A percentile compares a stretch with the other conserved stretches of the same genome.
phyloP scores from a whole-genome alignment of 2,797 vertebrate species.

The Phrynocephalus guinanensis region DNA sequence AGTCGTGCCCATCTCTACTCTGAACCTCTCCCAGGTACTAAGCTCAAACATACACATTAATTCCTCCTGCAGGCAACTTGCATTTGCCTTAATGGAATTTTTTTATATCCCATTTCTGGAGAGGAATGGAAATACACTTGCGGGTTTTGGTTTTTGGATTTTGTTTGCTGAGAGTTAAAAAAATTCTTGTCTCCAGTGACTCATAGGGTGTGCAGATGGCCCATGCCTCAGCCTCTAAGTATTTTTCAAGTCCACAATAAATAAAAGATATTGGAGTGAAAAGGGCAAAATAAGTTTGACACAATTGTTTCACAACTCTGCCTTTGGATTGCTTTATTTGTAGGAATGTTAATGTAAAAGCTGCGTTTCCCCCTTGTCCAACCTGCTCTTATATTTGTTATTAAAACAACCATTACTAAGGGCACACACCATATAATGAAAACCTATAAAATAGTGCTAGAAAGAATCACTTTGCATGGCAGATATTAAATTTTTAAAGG shows the following conservation, averaged over 20 bases:
- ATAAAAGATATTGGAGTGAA: not conserved
- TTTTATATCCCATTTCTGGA: not conserved
- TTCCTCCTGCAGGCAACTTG: not conserved
- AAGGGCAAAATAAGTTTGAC: not conserved
- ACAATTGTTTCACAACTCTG: constrained; percentile 33
- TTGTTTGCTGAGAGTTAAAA: not conserved
- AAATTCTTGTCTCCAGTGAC: not conserved
- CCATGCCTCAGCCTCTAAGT: not conserved
- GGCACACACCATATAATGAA: constrained; percentile 32
- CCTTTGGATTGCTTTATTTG: not conserved
- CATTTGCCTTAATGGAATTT: not conserved
- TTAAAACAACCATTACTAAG: not conserved
- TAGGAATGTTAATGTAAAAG: not conserved
- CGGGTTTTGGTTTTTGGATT: not conserved
- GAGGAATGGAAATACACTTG: constrained; percentile 27
- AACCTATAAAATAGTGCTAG: not conserved
- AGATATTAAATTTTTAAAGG: not conserved
- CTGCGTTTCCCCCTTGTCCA: not conserved
- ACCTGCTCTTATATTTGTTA: not conserved
- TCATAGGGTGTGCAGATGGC: constrained; percentile 13
- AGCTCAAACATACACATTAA: constrained; percentile 19
- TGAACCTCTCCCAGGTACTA: not conserved
- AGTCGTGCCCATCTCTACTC: too few relatives aligned
- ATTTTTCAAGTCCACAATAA: constrained; percentile 30
- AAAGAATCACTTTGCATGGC: constrained; percentile 1